Evolutionary conservation across 2,797 vertebrate genomes (phyloP), one percentile per base, ranked within the genome.

Genomic region (Propithecus perrieri): DNA sequence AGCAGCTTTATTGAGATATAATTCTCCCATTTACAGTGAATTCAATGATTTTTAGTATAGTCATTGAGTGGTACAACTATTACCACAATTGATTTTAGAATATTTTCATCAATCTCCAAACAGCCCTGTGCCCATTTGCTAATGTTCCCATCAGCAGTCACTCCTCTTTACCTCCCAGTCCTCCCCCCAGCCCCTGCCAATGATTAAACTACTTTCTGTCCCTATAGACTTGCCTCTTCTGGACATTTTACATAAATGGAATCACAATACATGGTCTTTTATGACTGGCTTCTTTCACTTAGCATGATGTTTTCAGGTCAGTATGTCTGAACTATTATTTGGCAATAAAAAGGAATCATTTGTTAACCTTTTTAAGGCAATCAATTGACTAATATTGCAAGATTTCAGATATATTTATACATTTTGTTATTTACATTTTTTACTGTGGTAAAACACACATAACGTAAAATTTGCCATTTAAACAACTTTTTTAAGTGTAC

Each of bases 371-470:
- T 85, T 61, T 43, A 59, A 85, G 22, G 55, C 30, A 92, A 61
- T 11, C n/a, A 59, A 63, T 55, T 87, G 79, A 84, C 8, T 78
- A 57, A 63, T 26, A 87, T 90, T 89, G 43, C 15, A 92, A 71
- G 28, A 87, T 91, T 81, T 95, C n/a, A 91, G 50, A 86, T 43
- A 63, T 80, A 38, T 43, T 69, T 84, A 61, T 94, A 69, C 13
- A 74, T 65, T 93, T 63, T 18, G 4, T 28, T 71, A 50, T n/a
- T 65, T 38, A 26, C 5, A 61, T 76, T 59, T 35, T 71, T 78
- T 84, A 41, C 61, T 78, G 46, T 55, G 48, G 41, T 65, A 86
- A 46, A 55, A 53, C 35, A 50, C 18, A 38, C 30, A 72, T 28
- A 80, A 53, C 30, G 43, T 3, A 63, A 61, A 81, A 53, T 72